phyloP scores from a whole-genome alignment of 1,140 invertebrate genomes.

The Drosophila sucinea region DNA sequence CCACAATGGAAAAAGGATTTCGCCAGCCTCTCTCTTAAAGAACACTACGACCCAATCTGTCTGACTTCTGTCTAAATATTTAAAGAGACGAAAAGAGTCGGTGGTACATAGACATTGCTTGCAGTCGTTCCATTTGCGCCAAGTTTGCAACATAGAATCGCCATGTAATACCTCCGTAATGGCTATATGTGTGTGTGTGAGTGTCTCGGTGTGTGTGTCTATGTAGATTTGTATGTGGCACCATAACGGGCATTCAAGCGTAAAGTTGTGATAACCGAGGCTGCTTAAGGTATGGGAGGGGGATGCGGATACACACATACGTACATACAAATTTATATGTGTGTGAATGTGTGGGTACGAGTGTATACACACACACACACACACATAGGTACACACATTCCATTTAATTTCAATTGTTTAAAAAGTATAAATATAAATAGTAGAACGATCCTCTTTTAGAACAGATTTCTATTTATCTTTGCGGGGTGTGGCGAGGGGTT shows the following conservation, averaged over 20 bases:
- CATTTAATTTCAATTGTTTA: not conserved
- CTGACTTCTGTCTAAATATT: slow-evolving; percentile 5
- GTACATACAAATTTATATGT: not conserved
- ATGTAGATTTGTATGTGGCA: slow-evolving; percentile 14
- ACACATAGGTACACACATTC: not conserved
- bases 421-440: not conserved
- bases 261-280: slow-evolving; percentile 26
- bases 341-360: not conserved
- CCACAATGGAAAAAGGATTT: not conserved
- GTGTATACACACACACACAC: slow-evolving; percentile 3
- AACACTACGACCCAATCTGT: not conserved
- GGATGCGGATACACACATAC: slow-evolving; percentile 8
- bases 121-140: slow-evolving; percentile 6
- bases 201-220: not conserved
- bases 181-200: not conserved
- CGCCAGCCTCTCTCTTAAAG: not conserved
- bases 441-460: not conserved
- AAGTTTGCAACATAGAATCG: slow-evolving; percentile 6
- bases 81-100: not conserved
- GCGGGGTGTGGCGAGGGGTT: too few species aligned
- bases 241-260: slow-evolving; percentile 26
- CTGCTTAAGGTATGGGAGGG: slow-evolving; percentile 7
- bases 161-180: not conserved
- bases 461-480: not conserved
- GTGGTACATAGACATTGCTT: slow-evolving; percentile 1